phyloP scores from a whole-genome alignment of 1,140 invertebrate genomes.

The Drosophila melanica region DNA sequence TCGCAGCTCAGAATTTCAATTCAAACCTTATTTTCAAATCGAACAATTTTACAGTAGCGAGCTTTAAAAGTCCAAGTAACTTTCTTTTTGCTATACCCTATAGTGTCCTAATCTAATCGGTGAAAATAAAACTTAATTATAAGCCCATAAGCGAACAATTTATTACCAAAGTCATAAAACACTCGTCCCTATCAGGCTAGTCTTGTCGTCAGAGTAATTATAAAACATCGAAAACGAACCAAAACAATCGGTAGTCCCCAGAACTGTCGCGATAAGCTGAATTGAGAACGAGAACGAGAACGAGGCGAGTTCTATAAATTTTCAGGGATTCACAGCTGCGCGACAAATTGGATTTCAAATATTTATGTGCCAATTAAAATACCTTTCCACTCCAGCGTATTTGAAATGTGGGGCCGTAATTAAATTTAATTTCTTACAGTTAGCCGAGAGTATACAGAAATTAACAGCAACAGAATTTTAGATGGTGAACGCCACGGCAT shows the following conservation, averaged over 20 bases:
- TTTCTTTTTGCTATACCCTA: not conserved
- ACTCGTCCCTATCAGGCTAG: slow-evolving; percentile 45
- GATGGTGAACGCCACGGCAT: not conserved
- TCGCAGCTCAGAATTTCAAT: not conserved
- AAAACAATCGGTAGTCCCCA: slow-evolving; percentile 1
- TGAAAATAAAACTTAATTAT: slow-evolving; percentile 57
- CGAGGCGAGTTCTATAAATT: slow-evolving; percentile 21
- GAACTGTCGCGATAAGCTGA: slow-evolving; percentile 28
- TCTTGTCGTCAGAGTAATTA: slow-evolving; percentile 12
- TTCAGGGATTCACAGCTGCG: not conserved
- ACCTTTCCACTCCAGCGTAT: slow-evolving; percentile 3
- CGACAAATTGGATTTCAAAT: not conserved
- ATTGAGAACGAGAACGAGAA: not conserved
- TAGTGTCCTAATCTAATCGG: slow-evolving; percentile 56
- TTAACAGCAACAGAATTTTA: not conserved
- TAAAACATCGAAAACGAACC: slow-evolving; percentile 3
- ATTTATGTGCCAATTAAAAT: slow-evolving; percentile 19
- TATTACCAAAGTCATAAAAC: slow-evolving; percentile 59
- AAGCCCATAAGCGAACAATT: slow-evolving; percentile 66
- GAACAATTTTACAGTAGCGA: not conserved
- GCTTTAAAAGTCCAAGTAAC: not conserved
- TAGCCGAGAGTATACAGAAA: not conserved
- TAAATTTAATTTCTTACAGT: slow-evolving; percentile 1
- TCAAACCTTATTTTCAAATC: not conserved
- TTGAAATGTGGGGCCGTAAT: not conserved